Evolutionary conservation across 2,888 invertebrate species (phyloP).

Genomic region (Hydroisotoma schaefferi): DNA sequence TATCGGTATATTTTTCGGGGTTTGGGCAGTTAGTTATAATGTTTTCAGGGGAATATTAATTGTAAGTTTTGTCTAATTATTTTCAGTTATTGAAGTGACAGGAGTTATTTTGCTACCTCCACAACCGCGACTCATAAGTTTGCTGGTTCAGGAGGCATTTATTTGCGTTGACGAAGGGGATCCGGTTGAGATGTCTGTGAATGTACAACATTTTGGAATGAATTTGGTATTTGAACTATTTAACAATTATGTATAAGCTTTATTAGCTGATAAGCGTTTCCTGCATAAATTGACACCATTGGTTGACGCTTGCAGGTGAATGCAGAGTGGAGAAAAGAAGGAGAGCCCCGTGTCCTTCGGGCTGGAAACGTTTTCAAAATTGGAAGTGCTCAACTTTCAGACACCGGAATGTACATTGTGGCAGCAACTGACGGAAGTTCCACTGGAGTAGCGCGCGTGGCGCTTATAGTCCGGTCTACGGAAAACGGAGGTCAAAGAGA

Average conservation of each 20-base stretch:
- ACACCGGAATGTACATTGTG: slow-evolving; percentile 37
- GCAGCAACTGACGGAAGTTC: slow-evolving; percentile 26
- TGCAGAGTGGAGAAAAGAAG: slow-evolving; percentile 18
- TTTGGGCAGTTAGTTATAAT: not conserved
- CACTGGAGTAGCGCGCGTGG: slow-evolving; percentile 24
- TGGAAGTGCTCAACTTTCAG: slow-evolving; percentile 1
- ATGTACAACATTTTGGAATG: not conserved
- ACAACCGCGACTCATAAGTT: slow-evolving; percentile 21
- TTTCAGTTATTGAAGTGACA: slow-evolving; percentile 2
- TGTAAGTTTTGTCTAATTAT: not conserved
- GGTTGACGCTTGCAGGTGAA: slow-evolving; percentile 4
- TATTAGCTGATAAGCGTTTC: too few species aligned
- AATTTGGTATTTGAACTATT: not conserved
- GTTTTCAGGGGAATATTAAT: not conserved
- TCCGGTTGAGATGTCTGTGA: not conserved
- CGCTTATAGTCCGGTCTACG: slow-evolving; percentile 26
- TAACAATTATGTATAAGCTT: not conserved
- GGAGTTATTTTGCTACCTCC: slow-evolving; percentile 6
- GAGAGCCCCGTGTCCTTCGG: not conserved
- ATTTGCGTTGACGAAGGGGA: slow-evolving; percentile 34
- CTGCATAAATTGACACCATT: not conserved
- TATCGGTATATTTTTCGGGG: slow-evolving; percentile 20
- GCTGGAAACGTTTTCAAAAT: slow-evolving; percentile 13
- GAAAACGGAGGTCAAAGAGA: not conserved
- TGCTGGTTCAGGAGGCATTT: slow-evolving; percentile 23